Conservation (phyloP, 2,797 vertebrate genomes). For the Lophotriccus pileatus region DNA sequence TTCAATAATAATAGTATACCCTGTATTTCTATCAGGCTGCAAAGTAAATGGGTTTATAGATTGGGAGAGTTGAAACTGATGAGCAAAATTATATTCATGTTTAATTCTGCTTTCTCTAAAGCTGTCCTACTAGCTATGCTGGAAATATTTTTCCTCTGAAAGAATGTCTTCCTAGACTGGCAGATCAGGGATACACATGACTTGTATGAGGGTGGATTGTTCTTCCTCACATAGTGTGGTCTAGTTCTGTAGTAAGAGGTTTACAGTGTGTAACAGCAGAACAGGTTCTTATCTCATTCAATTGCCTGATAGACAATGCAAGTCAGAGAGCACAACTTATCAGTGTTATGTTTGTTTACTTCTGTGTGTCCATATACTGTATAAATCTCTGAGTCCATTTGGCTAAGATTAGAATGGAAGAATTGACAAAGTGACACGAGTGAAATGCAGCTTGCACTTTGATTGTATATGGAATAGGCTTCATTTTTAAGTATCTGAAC, state of each 20-base stretch:
- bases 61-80: not conserved
- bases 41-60: not conserved
- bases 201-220: not conserved
- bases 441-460: conserved; percentile 34
- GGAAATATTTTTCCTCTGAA: not conserved
- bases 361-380: not conserved
- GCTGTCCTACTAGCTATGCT: not conserved
- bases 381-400: conserved; percentile 8
- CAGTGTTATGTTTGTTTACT: conserved; percentile 14
- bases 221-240: not conserved
- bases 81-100: not conserved
- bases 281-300: conserved; percentile 16
- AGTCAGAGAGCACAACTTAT: conserved; percentile 13
- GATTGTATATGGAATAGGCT: not conserved
- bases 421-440: conserved; percentile 20
- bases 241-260: not conserved
- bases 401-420: conserved; percentile 24
- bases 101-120: not conserved
- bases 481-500: conserved; percentile 29
- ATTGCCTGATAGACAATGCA: conserved; percentile 2
- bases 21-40: not conserved
- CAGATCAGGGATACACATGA: not conserved
- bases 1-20: not conserved
- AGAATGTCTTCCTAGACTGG: not conserved
- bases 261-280: not conserved